phyloP scores from a whole-genome alignment of 1,140 invertebrate species.

The Lethrus apterus region DNA sequence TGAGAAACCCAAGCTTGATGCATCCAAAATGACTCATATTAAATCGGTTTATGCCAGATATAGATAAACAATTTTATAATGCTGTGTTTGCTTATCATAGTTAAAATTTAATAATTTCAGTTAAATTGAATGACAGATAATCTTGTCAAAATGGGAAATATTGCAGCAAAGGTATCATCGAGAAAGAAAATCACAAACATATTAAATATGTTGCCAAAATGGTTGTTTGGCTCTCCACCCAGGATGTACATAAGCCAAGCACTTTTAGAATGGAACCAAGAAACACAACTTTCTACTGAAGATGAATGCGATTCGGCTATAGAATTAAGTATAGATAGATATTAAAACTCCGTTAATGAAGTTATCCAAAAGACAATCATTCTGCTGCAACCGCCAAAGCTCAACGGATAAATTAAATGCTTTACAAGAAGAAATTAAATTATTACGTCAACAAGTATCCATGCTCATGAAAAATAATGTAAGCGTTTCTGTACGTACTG shows the following conservation, averaged over 20 bases:
- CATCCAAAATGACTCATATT: too few relatives aligned
- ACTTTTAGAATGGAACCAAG: not conserved
- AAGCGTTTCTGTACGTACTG: not conserved
- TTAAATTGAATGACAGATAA: too few relatives aligned
- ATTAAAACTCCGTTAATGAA: not conserved
- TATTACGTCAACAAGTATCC: not conserved
- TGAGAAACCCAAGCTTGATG: too few relatives aligned
- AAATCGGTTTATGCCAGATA: too few relatives aligned
- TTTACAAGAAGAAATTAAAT: slow-evolving; percentile 1
- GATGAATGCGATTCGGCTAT: slow-evolving; percentile 9
- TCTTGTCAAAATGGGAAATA: too few relatives aligned
- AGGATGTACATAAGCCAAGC: not conserved
- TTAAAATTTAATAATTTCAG: too few relatives aligned
- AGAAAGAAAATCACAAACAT: too few relatives aligned
- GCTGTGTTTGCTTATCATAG: too few relatives aligned
- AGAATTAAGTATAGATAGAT: slow-evolving; percentile 1
- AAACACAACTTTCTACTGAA: not conserved
- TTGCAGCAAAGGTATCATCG: too few relatives aligned
- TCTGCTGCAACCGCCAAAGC: not conserved
- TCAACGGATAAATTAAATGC: slow-evolving; percentile 2
- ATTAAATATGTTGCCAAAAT: too few relatives aligned
- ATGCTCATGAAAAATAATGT: not conserved
- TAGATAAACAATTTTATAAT: too few relatives aligned
- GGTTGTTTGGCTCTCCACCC: not conserved
- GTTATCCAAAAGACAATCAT: slow-evolving; percentile 2